Evolutionary conservation across 2,113 vertebrate species (phyloP).

Genomic region (Litocranius walleri): DNA sequence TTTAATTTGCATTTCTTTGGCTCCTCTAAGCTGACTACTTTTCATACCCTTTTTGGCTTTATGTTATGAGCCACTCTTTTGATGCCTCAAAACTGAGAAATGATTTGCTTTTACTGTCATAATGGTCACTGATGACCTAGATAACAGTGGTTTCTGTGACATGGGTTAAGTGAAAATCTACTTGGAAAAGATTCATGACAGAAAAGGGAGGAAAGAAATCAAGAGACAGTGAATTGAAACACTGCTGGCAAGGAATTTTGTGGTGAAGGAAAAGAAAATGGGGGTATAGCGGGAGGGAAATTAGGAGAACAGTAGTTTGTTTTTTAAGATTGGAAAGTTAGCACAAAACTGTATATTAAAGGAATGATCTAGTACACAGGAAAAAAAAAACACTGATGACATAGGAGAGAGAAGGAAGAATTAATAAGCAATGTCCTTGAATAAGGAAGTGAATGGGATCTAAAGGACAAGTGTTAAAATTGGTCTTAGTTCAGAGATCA

Average conservation of each 20-base stretch:
- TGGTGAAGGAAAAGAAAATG: neutral
- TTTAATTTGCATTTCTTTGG: neutral
- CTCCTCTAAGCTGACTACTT: neutral
- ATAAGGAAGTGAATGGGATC: neutral
- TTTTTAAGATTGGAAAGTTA: slow-evolving; percentile 8
- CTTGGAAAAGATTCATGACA: neutral
- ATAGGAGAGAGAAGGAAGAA: neutral
- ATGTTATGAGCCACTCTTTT: neutral
- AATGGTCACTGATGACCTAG: neutral
- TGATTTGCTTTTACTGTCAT: neutral
- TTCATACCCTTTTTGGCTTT: neutral
- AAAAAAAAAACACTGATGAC: neutral
- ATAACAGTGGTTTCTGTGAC: neutral
- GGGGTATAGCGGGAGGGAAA: neutral
- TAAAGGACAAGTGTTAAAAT: neutral
- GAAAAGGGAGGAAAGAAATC: neutral
- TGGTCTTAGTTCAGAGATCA: neutral
- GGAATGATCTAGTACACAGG: neutral
- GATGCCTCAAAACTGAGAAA: neutral
- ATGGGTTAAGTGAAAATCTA: neutral
- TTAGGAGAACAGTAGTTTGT: neutral
- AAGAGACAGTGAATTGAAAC: neutral
- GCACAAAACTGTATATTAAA: neutral
- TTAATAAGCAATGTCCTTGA: neutral
- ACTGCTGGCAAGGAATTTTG: neutral